Evolutionary conservation across 2,797 vertebrate species (phyloP).

Genomic region (Pangasius djambal): DNA sequence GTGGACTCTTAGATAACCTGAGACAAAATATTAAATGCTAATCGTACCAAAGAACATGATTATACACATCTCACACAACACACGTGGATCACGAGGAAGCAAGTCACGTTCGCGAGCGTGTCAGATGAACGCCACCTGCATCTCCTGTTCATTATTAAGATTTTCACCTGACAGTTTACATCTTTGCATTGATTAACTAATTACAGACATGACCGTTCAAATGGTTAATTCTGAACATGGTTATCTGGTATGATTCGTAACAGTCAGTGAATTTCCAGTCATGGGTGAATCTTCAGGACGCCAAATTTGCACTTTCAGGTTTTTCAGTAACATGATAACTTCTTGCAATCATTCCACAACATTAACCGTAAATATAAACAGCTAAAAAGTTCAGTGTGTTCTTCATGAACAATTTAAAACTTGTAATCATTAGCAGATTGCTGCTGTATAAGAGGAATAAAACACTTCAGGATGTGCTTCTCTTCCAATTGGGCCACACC

Average conservation of each 20-base stretch:
- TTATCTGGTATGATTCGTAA: background rate
- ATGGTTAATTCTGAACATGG: background rate
- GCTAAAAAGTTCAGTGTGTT: background rate
- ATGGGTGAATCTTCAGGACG: background rate
- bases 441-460: background rate
- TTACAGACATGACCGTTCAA: background rate
- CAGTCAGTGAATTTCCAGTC: background rate
- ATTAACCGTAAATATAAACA: background rate
- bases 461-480: background rate
- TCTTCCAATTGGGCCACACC: background rate
- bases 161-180: background rate
- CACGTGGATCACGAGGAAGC: background rate
- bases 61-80: too few relatives aligned
- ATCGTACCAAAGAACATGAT: background rate
- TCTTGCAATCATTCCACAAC: background rate
- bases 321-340: background rate
- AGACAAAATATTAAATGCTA: background rate
- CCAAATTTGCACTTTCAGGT: background rate
- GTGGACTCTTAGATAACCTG: background rate
- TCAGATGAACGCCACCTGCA: background rate
- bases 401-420: background rate
- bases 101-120: background rate
- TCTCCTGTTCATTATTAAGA: background rate
- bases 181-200: background rate
- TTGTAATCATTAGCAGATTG: background rate